Percentiles rank a stretch among this genome's conserved stretches.
phyloP scores from a whole-genome alignment of 2,888 invertebrate genomes.

The Tetragonula carbonaria region DNA sequence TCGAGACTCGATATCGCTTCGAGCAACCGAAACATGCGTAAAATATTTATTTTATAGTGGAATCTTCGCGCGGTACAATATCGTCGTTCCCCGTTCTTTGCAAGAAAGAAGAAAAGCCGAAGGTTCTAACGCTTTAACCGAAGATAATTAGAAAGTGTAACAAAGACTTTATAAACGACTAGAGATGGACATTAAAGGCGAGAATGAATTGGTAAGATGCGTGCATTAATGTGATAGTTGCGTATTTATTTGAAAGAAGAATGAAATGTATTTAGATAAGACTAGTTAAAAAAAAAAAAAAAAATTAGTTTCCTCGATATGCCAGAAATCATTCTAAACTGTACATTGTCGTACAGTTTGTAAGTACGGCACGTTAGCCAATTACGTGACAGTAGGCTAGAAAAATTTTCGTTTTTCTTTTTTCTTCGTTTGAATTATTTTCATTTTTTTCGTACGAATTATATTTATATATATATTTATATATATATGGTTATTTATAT shows the following conservation, averaged over 20 bases:
- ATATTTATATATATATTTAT: slow-evolving; percentile 34
- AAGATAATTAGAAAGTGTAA: not conserved
- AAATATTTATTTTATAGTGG: slow-evolving; percentile 63
- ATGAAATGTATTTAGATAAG: slow-evolving; percentile 73
- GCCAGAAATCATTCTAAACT: slow-evolving; percentile 49
- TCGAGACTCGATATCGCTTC: slow-evolving; percentile 26
- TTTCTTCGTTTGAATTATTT: slow-evolving; percentile 15
- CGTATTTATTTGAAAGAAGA: slow-evolving; percentile 80
- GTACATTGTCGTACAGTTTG: slow-evolving; percentile 72
- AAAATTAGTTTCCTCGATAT: slow-evolving; percentile 41
- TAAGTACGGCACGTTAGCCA: slow-evolving; percentile 70
- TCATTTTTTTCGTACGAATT: slow-evolving; percentile 43
- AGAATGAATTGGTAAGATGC: slow-evolving; percentile 56
- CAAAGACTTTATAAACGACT: slow-evolving; percentile 27
- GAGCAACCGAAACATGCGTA: slow-evolving; percentile 26
- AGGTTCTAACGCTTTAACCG: not conserved
- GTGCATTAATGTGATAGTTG: slow-evolving; percentile 78
- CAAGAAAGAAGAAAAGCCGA: not conserved
- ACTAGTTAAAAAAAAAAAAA: slow-evolving; percentile 49
- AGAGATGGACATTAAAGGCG: slow-evolving; percentile 26
- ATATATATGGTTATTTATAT: not conserved
- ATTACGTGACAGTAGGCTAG: slow-evolving; percentile 59
- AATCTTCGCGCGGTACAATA: slow-evolving; percentile 22
- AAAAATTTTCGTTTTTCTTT: slow-evolving; percentile 47
- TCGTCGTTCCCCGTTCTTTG: slow-evolving; percentile 36